Conservation (phyloP, 2,797 vertebrate genomes). For the Manis crassicaudata region DNA sequence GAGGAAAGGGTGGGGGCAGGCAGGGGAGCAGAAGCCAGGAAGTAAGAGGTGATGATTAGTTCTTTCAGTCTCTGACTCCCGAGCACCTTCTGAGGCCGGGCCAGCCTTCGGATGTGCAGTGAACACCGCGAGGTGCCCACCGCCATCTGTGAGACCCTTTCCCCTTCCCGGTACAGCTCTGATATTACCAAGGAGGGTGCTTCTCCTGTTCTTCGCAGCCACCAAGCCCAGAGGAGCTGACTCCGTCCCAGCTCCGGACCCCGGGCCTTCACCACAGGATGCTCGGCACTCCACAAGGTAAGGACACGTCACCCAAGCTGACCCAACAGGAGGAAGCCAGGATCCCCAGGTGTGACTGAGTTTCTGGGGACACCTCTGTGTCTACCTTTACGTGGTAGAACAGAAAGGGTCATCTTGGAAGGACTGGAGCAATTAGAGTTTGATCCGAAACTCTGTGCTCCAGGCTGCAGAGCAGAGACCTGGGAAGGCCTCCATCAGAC, state of each 20-base stretch:
- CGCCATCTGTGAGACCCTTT: fast-evolving
- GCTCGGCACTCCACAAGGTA: too few relatives aligned
- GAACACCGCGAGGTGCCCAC: fast-evolving
- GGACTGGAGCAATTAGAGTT: neutral
- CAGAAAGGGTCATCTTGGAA: neutral
- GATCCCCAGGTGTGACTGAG: fast-evolving
- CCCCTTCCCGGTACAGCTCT: neutral
- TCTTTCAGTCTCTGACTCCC: neutral
- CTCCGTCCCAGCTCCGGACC: too few relatives aligned
- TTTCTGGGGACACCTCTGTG: neutral
- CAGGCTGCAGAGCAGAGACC: too few relatives aligned
- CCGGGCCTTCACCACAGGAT: neutral
- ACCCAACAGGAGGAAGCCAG: neutral
- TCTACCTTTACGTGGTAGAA: neutral
- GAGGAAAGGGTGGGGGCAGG: fast-evolving
- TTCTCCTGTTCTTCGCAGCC: too few relatives aligned
- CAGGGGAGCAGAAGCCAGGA: neutral
- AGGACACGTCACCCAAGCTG: neutral
- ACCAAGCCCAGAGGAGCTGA: too few relatives aligned
- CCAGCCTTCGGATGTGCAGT: too few relatives aligned
- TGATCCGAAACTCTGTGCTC: neutral
- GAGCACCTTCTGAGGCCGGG: neutral
- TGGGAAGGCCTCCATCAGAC: neutral
- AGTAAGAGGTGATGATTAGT: neutral
- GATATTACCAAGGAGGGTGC: neutral